Evolutionary conservation across 2,113 vertebrate genomes (phyloP), one percentile per base, ranked within the genome.

Genomic region (Cyprinodon brontotheroides): DNA sequence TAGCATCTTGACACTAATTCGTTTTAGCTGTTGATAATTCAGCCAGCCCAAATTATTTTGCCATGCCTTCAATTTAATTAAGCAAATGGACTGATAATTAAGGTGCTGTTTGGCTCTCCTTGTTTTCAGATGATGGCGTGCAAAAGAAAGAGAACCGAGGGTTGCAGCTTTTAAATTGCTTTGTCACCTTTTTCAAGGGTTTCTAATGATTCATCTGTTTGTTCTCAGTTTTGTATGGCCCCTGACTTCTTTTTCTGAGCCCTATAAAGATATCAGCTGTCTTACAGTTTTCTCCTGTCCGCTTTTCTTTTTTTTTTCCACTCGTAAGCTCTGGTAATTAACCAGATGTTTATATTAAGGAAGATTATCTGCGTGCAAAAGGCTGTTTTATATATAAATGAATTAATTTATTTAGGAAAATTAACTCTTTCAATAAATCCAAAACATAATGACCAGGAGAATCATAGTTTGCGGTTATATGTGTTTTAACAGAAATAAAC

Each of bases 1-100:
- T 86, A 77, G 82, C 59, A 11, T 86, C 89, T 88, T 84, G 78
- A 90, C 84, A 77, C 77, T 91, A 91, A 93, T 94, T 92, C 92
- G 87, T 92, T 92, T 72, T 68, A 79, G 86, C 87, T 85, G 86
- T 87, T 90, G 84, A 89, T 91, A 87, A 87, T 65, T 65, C 86
- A 84, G 79, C 78, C 68, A 62, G 70, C 81, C 84, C 70, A 84
- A 86, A 90, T 85, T 83, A 76, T 80, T 86, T 86, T 29, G 64
- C 77, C 84, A 63, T 86, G 75, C 65, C 81, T 87, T 80, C 79
- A 63, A 80, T 88, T 86, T 87, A 89, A 92, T 94, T 89, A 89
- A 79, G 80, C 47, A 72, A 89, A 88, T 83, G 78, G 81, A 80
- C 87, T 83, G 82, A 90, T 91, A 83, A 90, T 85, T 83, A 86